Base-by-base conservation (phyloP, 2,113 vertebrate species). In the Thamnophis sirtalis region DNA sequence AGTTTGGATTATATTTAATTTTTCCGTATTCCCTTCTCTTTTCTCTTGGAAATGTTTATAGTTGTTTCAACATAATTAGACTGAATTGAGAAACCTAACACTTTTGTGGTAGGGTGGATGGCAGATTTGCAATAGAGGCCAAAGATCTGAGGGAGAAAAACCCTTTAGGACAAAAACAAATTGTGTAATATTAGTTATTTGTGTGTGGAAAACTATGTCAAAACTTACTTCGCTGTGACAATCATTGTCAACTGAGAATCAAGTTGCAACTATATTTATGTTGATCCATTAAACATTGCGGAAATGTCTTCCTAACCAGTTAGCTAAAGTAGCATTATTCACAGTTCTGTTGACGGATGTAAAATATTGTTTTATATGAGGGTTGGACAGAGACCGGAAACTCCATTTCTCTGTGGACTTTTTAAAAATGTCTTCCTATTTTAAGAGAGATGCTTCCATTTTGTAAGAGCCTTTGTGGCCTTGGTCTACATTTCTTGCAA, bases 181-280 rank as follows among this genome's bases (percentile, higher is more conserved):
- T 93, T 95, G 96, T 97, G 84, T 97, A 95, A 95, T 94, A 90
- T 96, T 94, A 91, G 91, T 86, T 89, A 53, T 94, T 97, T 96
- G 93, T 96, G 91, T 97, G 94, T 95, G 95, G 93, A 58, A 97
- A 97, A 95, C 90, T 96, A 94, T 93, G 80, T 96, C 94, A 96
- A 89, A 96, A 93, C 94, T 94, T 96, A 93, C 90, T 97, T 97
- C 97, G 98, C 98, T 98, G 95, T 0, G 97, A 98, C 98, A 98
- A 98, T 98, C 98, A 98, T 95, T 96, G 97, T 97, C 97, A 97
- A 97, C 95, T 96, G 94, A 95, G 97, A 97, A 97, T 97, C 96
- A 95, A 96, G 96, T 97, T 97, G 97, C 97, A 97, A 95, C 94
- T 95, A 96, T 97, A 97, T 98, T 98, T 97, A 97, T 97, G 96